Evolutionary conservation across 2,888 invertebrate species (phyloP).

Genomic region (Eristalis arbustorum): DNA sequence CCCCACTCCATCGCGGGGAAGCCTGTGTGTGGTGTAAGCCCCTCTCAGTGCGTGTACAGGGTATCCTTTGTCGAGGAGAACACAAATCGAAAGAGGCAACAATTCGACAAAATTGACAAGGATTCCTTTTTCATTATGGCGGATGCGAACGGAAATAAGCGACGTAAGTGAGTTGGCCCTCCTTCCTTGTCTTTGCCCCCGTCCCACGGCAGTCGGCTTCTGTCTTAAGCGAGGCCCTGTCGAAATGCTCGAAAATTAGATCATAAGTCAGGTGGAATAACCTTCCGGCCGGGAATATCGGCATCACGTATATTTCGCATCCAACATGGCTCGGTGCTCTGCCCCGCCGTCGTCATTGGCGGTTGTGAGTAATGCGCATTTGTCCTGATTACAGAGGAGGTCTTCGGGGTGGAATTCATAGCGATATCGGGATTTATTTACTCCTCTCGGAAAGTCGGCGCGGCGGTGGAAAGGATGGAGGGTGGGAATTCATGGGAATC

Average conservation of each 20-base stretch:
- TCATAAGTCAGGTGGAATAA: constrained; percentile 44
- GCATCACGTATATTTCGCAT: constrained; percentile 33
- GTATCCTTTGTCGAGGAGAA: not conserved
- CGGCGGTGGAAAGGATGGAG: no score
- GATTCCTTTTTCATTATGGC: constrained; percentile 25
- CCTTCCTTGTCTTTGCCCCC: not conserved
- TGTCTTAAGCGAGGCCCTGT: not conserved
- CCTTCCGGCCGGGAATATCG: constrained; percentile 5
- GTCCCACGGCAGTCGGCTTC: not conserved
- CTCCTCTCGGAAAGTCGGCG: not conserved
- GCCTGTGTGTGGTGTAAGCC: not conserved
- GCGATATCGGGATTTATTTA: not conserved
- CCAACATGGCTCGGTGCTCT: not conserved
- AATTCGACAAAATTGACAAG: constrained; percentile 9
- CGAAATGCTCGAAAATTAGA: constrained; percentile 18
- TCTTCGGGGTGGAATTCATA: constrained; percentile 2
- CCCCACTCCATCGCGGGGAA: not conserved
- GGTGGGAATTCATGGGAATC: not conserved
- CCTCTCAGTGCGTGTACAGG: no score
- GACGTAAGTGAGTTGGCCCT: not conserved
- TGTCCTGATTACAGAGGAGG: constrained; percentile 21
- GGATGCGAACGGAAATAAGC: not conserved
- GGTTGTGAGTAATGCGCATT: constrained; percentile 25
- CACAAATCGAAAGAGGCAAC: not conserved
- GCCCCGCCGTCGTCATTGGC: not conserved